Percentiles rank a stretch among this genome's conserved stretches.
Evolutionary conservation across 2,113 vertebrate genomes (phyloP).

Genomic region (Odocoileus virginianus): DNA sequence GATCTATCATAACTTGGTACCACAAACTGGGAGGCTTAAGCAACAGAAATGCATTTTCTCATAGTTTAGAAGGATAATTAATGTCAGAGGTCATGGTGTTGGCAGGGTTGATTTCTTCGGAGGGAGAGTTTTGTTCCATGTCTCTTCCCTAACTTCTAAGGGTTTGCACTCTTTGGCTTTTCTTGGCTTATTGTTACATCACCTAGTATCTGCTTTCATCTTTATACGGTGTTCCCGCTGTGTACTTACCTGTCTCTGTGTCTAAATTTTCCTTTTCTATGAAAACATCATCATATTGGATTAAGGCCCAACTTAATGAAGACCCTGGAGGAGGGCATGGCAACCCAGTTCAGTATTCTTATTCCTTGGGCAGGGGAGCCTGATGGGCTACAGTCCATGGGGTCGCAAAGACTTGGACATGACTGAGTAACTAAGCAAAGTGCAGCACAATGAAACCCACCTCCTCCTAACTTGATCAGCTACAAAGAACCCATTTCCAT

Average conservation of each 20-base stretch:
- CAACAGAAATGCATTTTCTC: neutral
- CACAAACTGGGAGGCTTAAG: neutral
- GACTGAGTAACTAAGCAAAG: neutral
- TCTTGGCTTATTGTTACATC: neutral
- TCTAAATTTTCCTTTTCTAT: neutral
- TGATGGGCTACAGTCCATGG: neutral
- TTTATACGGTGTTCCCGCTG: neutral
- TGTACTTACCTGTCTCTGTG: neutral
- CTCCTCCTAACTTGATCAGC: neutral
- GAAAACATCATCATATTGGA: neutral
- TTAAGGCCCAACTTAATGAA: neutral
- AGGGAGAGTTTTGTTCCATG: too few relatives aligned
- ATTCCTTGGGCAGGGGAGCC: neutral
- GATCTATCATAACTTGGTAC: neutral
- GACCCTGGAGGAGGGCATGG: neutral
- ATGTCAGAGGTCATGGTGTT: neutral
- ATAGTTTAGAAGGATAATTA: neutral
- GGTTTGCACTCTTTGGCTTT: neutral
- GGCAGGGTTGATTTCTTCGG: neutral
- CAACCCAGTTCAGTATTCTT: neutral
- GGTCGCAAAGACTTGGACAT: neutral
- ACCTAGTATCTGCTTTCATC: neutral
- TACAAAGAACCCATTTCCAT: neutral
- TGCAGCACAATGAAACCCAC: accelerated
- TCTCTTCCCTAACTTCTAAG: neutral